phyloP scores from a whole-genome alignment of 2,888 invertebrate species.

The Drosophila borborema region DNA sequence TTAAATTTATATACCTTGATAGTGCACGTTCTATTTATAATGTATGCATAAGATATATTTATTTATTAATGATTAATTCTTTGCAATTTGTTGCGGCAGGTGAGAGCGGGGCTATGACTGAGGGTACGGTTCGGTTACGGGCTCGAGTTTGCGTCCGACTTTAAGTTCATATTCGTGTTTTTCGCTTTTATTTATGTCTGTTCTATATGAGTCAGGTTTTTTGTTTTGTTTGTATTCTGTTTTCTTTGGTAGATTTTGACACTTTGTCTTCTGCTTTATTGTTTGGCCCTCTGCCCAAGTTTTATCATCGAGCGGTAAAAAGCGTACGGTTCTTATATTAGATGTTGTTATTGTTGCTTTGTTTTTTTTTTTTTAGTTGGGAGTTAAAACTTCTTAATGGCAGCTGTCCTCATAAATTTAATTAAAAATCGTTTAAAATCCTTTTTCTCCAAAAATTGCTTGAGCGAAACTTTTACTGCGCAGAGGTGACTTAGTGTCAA shows the following conservation, averaged over 20 bases:
- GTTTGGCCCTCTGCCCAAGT: conserved; percentile 48
- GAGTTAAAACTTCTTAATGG: conserved; percentile 50
- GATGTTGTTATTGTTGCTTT: neutral
- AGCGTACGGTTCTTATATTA: conserved; percentile 34
- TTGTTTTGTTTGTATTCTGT: conserved; percentile 13
- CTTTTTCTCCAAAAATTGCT: conserved; percentile 54
- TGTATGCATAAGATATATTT: conserved; percentile 27
- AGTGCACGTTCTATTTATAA: conserved; percentile 46
- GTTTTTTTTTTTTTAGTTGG: conserved; percentile 12
- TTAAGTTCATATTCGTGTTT: neutral
- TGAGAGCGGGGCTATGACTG: neutral
- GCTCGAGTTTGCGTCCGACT: neutral
- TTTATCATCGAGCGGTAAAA: conserved; percentile 54
- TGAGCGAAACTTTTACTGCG: conserved; percentile 37
- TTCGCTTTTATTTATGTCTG: conserved; percentile 31
- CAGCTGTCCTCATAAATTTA: conserved; percentile 76
- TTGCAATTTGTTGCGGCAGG: conserved; percentile 45
- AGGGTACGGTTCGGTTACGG: conserved; percentile 1
- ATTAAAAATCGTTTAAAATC: conserved; percentile 78
- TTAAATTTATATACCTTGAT: conserved; percentile 27
- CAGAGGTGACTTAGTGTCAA: conserved; percentile 73
- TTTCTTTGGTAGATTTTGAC: conserved; percentile 19
- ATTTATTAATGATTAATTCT: conserved; percentile 19
- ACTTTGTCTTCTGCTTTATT: conserved; percentile 25
- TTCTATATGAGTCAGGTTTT: conserved; percentile 50